phyloP scores from a whole-genome alignment of 2,888 invertebrate genomes.

The Tridacna gigas region DNA sequence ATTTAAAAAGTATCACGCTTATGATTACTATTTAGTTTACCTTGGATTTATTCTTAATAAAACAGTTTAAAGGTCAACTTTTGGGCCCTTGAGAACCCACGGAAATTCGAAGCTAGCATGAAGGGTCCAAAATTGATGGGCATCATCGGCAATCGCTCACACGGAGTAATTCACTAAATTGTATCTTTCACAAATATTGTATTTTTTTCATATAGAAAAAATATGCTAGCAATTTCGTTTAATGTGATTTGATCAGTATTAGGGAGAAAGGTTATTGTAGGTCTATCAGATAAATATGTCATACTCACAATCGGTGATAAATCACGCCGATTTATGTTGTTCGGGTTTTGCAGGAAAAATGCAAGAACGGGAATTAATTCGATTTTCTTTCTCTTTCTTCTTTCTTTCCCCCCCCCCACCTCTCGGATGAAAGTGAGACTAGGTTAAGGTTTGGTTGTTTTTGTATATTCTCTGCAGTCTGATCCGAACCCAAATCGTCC shows the following conservation, averaged over 20 bases:
- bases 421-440: no score
- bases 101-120: no score
- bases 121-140: no score
- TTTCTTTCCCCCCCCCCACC: no score
- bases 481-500: no score
- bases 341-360: background rate
- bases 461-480: no score
- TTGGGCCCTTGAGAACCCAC: no score
- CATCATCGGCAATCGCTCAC: background rate
- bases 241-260: slow-evolving; percentile 18
- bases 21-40: no score
- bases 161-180: background rate
- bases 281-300: slow-evolving; percentile 19
- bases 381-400: background rate
- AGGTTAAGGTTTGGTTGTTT: no score
- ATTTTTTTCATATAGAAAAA: background rate
- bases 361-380: background rate
- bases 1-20: no score
- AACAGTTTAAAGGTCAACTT: no score
- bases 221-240: slow-evolving; percentile 18
- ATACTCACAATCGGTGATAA: slow-evolving; percentile 16
- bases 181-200: background rate
- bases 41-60: no score
- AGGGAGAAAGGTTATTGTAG: slow-evolving; percentile 14
- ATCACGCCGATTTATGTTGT: slow-evolving; percentile 8